These are phyloP conservation scores for Caranx ignobilis DNA, from an alignment of 2,113 vertebrate genomes.

Conservation along the genomic window DNA sequence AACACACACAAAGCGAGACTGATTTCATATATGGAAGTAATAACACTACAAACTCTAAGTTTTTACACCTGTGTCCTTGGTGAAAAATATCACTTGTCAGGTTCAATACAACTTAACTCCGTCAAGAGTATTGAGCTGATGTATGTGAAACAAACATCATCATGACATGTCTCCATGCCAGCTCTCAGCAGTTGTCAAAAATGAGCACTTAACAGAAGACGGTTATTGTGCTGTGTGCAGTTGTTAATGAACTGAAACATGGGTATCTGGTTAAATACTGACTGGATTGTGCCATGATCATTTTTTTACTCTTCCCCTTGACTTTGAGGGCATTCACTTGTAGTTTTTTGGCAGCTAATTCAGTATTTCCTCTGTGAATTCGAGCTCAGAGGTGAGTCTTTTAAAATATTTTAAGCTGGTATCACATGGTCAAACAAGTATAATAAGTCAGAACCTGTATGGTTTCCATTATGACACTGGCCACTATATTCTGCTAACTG, in stretches of 20 bases:
- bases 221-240: not conserved
- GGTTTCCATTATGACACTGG: constrained; percentile 36
- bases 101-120: not conserved
- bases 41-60: not conserved
- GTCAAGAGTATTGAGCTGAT: not conserved
- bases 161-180: not conserved
- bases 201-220: not conserved
- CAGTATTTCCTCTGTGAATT: not conserved
- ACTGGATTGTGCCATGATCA: not conserved
- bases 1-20: not conserved
- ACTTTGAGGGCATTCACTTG: not conserved
- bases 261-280: no score
- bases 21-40: constrained; percentile 9
- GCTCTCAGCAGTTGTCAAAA: not conserved
- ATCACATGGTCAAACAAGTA: constrained; percentile 9
- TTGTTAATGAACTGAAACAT: not conserved
- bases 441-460: constrained; percentile 5
- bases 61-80: not conserved
- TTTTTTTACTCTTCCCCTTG: not conserved
- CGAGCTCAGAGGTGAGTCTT: constrained; percentile 3
- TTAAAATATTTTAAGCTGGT: not conserved
- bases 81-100: not conserved
- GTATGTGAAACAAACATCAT: not conserved
- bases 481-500: constrained; percentile 10
- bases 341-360: not conserved